Evolutionary conservation across 2,888 invertebrate genomes (phyloP).

Genomic region (Mythimna vitellina): DNA sequence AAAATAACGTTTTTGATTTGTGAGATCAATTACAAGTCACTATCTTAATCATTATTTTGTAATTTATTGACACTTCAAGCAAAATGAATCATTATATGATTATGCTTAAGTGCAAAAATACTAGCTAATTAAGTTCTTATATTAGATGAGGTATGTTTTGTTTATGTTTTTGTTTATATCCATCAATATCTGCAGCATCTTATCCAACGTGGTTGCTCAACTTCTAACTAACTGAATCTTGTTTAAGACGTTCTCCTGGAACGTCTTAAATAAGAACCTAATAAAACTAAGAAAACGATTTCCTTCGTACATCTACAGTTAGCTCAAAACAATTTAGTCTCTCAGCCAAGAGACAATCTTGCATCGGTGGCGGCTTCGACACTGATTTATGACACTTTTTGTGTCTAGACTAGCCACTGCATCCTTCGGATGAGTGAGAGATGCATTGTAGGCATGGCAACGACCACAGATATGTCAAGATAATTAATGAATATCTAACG

Average conservation of each 20-base stretch:
- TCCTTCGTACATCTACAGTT: slow-evolving; percentile 45
- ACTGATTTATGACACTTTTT: slow-evolving; percentile 81
- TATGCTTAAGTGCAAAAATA: not conserved
- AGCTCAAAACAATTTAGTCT: slow-evolving; percentile 58
- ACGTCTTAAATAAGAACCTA: slow-evolving; percentile 25
- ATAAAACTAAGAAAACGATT: slow-evolving; percentile 47
- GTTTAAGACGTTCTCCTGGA: not conserved
- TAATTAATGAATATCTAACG: slow-evolving; percentile 69
- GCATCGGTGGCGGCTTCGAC: slow-evolving; percentile 73
- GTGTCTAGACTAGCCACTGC: slow-evolving; percentile 71
- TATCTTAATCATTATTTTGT: not conserved
- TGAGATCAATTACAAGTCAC: not conserved
- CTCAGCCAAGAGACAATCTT: slow-evolving; percentile 74
- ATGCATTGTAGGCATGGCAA: slow-evolving; percentile 71
- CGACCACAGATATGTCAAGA: slow-evolving; percentile 69
- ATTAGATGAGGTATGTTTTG: slow-evolving; percentile 40
- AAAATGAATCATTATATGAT: not conserved
- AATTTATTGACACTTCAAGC: not conserved
- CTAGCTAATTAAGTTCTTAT: not conserved
- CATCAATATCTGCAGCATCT: slow-evolving; percentile 18
- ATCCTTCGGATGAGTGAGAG: slow-evolving; percentile 73
- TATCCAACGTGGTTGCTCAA: slow-evolving; percentile 26
- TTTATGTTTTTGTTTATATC: slow-evolving; percentile 64
- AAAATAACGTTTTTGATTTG: slow-evolving; percentile 1
- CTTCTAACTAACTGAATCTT: slow-evolving; percentile 2